Base-by-base conservation (phyloP, 2,113 vertebrate genomes). In the Ochotona curzoniae region DNA sequence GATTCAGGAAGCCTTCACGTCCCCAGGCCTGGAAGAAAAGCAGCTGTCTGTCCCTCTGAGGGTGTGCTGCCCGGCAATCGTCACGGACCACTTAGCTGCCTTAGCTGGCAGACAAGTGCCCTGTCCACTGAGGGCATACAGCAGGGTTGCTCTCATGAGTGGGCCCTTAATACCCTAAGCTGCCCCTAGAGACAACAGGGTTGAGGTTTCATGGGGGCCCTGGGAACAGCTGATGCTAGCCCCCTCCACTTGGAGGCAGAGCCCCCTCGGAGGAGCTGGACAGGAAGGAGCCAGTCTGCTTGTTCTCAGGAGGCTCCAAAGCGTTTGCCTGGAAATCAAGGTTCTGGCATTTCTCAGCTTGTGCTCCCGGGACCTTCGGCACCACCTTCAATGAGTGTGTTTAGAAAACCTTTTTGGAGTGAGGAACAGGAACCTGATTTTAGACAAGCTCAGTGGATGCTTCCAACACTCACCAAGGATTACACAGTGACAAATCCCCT, bases 261-360 rank as follows among this genome's bases (percentile, higher is more conserved):
- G 61, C 30, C 73, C 73, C 49, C 44, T 89, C 66, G 61, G 38
- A 94, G 76, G 84, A 91, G 61, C n/a, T 1, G 4, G 25, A 44
- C 70, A 86, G 89, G 87, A 96, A 93, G 89, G 64, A 64, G 83
- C 78, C 44, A 70, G 28, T 90, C 87, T 93, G 93, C 49, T 70
- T 83, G 38, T 79, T 89, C 73, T 95, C 63, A 83, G 89, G 70
- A 88, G 83, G 87, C 79, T 1, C 4, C 21, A 18, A 4, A 66
- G 60, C 51, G 80, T 66, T 76, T 79, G 75, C 38, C 85, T 83
- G 90, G 32, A 82, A 88, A 85, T 38, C 11, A 3, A 54, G 63
- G 66, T 17, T 64, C 71, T 80, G 92, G 64, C 4, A 3, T 92
- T 87, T 84, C 75, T 81, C 90, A 91, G 0, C 1, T 1, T 32